A percentile compares a stretch with the other conserved stretches of the same genome.
These are phyloP conservation scores for Ommatoiulus sabulosus DNA, from an alignment of 2,888 invertebrate genomes.

Conservation along the genomic window DNA sequence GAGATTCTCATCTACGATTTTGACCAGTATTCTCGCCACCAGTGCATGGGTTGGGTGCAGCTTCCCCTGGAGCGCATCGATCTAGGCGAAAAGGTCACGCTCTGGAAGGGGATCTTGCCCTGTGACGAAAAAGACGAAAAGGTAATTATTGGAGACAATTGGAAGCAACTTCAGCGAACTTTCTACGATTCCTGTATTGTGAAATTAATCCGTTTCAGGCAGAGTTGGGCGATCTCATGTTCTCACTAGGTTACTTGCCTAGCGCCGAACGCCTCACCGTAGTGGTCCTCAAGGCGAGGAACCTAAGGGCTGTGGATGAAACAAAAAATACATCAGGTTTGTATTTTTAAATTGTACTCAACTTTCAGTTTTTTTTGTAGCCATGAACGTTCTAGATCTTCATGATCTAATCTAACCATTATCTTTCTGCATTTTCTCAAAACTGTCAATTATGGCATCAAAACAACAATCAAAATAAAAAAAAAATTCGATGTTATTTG, in stretches of 20 bases:
- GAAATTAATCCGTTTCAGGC: constrained; percentile 63
- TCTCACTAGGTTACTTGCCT: constrained; percentile 72
- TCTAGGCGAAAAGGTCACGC: constrained; percentile 71
- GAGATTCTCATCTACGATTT: constrained; percentile 76
- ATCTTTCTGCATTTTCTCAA: too few species aligned
- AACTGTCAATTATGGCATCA: too few species aligned
- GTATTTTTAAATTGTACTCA: too few species aligned
- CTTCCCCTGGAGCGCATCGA: constrained; percentile 73
- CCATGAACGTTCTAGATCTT: too few species aligned
- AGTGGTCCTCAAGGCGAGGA: constrained; percentile 73
- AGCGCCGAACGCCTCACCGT: constrained; percentile 74
- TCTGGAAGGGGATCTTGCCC: constrained; percentile 72
- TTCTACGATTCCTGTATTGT: neutral
- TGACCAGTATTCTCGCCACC: constrained; percentile 75
- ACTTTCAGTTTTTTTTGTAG: too few species aligned
- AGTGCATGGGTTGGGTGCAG: constrained; percentile 75
- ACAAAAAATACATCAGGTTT: constrained; percentile 68
- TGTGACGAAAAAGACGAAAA: constrained; percentile 62
- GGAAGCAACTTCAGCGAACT: neutral
- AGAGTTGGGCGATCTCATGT: constrained; percentile 73
- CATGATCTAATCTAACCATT: too few species aligned
- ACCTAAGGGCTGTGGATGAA: constrained; percentile 69
- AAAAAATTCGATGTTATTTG: too few species aligned
- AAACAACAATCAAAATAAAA: too few species aligned
- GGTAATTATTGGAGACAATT: too few species aligned